phyloP scores from a whole-genome alignment of 1,140 invertebrate species.

The Caenorhabditis remanei region DNA sequence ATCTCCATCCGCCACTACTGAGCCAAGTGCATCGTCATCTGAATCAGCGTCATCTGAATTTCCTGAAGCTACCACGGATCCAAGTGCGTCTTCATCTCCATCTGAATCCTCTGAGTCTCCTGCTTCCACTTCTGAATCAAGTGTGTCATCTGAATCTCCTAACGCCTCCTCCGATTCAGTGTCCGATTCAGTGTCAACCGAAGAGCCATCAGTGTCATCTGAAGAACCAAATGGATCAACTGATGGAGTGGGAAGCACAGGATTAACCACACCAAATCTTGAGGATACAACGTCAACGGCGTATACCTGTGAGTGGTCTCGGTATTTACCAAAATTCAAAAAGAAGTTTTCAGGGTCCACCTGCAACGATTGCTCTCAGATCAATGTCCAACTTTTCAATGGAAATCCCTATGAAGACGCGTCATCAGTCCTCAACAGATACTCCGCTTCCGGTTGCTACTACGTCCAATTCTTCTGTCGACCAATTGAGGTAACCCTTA shows the following conservation, averaged over 20 bases:
- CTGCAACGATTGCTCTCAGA: slow-evolving; percentile 49
- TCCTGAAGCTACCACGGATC: neutral
- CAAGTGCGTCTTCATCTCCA: neutral
- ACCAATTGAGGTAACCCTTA: slow-evolving; percentile 36
- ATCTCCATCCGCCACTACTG: neutral
- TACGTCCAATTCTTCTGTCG: slow-evolving; percentile 48
- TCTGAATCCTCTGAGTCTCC: neutral
- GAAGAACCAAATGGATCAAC: neutral
- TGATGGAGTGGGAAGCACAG: neutral
- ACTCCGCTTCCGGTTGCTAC: neutral
- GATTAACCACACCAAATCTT: neutral
- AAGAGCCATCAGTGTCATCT: neutral
- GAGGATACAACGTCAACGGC: neutral
- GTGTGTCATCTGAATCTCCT: neutral
- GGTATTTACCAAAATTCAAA: neutral
- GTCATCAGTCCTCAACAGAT: slow-evolving; percentile 54
- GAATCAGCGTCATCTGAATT: neutral
- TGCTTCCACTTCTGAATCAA: neutral
- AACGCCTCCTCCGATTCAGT: neutral
- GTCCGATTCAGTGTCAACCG: neutral
- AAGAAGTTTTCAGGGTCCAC: slow-evolving; percentile 12
- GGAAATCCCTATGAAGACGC: slow-evolving; percentile 56
- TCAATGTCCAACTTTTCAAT: slow-evolving; percentile 52
- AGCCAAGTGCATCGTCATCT: too few relatives aligned
- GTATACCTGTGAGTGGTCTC: slow-evolving; percentile 33